These are phyloP conservation scores for Oreochromis tanganicae DNA, from an alignment of 2,113 vertebrate species.

Conservation along the genomic window DNA sequence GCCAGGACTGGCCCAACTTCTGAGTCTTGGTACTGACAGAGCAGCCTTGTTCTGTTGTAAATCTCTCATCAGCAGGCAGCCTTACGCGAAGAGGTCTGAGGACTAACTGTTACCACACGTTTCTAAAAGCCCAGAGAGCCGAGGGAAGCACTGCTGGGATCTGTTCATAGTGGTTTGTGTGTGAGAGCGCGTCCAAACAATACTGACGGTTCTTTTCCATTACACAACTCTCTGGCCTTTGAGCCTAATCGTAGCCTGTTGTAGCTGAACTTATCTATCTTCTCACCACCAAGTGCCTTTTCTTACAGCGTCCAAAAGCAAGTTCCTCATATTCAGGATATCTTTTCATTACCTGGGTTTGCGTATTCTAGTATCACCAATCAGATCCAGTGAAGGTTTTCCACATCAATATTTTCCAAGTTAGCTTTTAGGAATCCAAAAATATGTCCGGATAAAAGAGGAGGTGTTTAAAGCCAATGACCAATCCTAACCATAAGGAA, in stretches of 20 bases:
- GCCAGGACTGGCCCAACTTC: slow-evolving; percentile 8
- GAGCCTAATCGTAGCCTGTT: not conserved
- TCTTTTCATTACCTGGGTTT: not conserved
- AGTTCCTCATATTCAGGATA: not conserved
- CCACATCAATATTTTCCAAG: not conserved
- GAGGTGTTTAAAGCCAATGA: not conserved
- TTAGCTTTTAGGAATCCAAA: not conserved
- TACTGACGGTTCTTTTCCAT: slow-evolving; percentile 20
- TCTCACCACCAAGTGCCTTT: not conserved
- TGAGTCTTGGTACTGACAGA: slow-evolving; percentile 6
- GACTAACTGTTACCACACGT: slow-evolving; percentile 19
- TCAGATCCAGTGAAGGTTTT: not conserved
- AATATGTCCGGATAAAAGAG: not conserved
- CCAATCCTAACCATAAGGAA: not conserved
- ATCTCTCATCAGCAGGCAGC: slow-evolving; percentile 27
- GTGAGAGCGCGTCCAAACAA: not conserved
- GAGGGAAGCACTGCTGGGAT: not conserved
- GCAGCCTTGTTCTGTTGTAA: slow-evolving; percentile 8
- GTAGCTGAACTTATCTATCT: not conserved
- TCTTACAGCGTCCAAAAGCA: not conserved
- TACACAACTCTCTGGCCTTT: not conserved
- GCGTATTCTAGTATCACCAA: not conserved
- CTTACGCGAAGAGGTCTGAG: not conserved
- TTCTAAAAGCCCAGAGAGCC: not conserved
- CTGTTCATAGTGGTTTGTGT: not conserved